phyloP scores from a whole-genome alignment of 2,888 invertebrate genomes.

The Epistrophella euchroma region DNA sequence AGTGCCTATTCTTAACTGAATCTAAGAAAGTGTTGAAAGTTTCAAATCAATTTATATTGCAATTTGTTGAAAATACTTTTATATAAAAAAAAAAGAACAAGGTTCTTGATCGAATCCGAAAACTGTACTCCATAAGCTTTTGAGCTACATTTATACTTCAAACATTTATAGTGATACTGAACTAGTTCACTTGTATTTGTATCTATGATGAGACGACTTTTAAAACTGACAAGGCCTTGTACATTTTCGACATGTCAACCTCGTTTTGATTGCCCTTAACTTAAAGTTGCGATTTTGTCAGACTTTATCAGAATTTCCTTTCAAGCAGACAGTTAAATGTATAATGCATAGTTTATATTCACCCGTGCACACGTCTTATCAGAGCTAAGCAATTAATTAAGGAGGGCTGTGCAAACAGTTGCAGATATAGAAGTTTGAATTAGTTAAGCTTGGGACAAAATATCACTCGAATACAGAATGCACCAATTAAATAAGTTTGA shows the following conservation, averaged over 20 bases:
- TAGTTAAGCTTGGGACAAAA: not conserved
- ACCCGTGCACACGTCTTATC: conserved; percentile 26
- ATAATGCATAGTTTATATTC: conserved; percentile 51
- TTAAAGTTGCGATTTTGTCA: conserved; percentile 4
- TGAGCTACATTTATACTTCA: conserved; percentile 14
- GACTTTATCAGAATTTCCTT: conserved; percentile 43
- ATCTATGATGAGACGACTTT: not conserved
- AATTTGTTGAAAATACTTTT: conserved; percentile 11
- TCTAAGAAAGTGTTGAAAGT: conserved; percentile 23
- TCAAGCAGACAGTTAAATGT: conserved; percentile 24
- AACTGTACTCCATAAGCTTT: conserved; percentile 37
- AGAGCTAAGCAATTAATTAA: conserved; percentile 20
- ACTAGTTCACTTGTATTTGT: not conserved
- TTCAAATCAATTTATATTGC: conserved; percentile 53
- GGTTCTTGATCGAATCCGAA: conserved; percentile 17
- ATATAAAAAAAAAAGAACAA: not conserved
- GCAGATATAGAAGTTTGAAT: conserved; percentile 28
- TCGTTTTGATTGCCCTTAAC: conserved; percentile 19
- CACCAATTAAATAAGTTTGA: not conserved
- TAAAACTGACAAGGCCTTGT: conserved; percentile 30
- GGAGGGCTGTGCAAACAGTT: conserved; percentile 29
- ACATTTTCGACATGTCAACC: conserved; percentile 29
- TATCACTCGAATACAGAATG: not conserved
- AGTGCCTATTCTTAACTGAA: not conserved
- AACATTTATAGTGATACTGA: not conserved